Base-by-base conservation (phyloP, 2,113 vertebrate species). In the Paradoxurus hermaphroditus region DNA sequence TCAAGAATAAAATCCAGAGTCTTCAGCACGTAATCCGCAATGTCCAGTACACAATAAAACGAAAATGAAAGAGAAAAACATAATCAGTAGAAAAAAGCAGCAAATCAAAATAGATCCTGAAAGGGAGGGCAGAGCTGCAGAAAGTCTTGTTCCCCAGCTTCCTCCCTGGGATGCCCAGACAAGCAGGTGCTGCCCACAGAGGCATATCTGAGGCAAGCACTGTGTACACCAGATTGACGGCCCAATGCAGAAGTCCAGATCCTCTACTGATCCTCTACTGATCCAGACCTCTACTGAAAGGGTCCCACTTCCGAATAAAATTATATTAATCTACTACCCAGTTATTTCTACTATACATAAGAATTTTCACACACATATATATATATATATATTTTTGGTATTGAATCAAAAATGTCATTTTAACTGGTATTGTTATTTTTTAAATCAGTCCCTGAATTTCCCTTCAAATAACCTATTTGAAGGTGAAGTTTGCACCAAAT, bases 171-270 rank as follows among this genome's bases (percentile, higher is more conserved):
- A 68, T 5, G 5, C 34, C 18, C 31, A 51, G 31, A 36, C 23
- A 77, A 29, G 16, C 7, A 15, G 49, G 4, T 10, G 4, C 3
- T 39, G 9, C 21, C 13, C 4, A 39, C 8, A 27, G n/a, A n/a
- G 18, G 25, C 14, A 46, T 25, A 5, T n/a, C 10, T n/a, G 19
- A 82, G 9, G 49, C 34, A 15, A 31, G 18, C 4, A 1, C 63
- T 10, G 1, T 8, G 8, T 19, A 7, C 11, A 2, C 1, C 7
- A 4, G 3, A 39, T 0, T 1, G 3, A 89, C 18, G 8, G 15
- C 19, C 44, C n/a, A 29, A 67, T 11, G 1, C 16, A 56, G 12
- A 14, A 41, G 78, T 44, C 7, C 8, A 56, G 18, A 49, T 39
- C n/a, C n/a, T n/a, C n/a, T n/a, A n/a, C n/a, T n/a, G n/a, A n/a